A percentile compares a stretch with the other conserved stretches of the same genome.
Evolutionary conservation across 2,888 invertebrate species (phyloP).

Genomic region (Drosophila hamatofila): DNA sequence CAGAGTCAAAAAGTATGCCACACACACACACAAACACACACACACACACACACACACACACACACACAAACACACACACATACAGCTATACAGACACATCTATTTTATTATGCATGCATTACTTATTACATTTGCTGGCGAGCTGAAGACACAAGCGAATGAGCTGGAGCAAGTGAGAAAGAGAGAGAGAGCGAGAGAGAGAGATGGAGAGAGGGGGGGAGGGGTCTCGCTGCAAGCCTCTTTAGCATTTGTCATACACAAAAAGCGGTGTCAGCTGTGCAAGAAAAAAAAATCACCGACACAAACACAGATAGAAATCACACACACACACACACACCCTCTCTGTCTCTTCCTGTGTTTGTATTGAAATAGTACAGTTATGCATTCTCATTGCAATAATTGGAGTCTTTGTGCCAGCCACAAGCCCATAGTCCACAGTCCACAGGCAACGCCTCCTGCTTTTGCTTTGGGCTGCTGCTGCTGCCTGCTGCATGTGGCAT

Average conservation of each 20-base stretch:
- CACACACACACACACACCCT: not conserved
- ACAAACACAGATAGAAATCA: not conserved
- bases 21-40: conserved; percentile 15
- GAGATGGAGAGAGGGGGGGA: not conserved
- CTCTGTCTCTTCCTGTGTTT: conserved; percentile 9
- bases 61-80: conserved; percentile 4
- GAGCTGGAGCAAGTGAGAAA: not conserved
- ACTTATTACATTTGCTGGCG: conserved; percentile 59
- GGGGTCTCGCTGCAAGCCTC: conserved; percentile 34
- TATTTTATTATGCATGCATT: conserved; percentile 61
- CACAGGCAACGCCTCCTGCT: not conserved
- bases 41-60: conserved; percentile 9
- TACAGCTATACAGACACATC: conserved; percentile 13
- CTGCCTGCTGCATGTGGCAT: too few relatives aligned
- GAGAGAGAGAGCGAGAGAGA: not conserved
- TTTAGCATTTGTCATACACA: conserved; percentile 64
- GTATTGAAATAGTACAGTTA: conserved; percentile 51
- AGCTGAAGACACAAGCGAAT: conserved; percentile 12
- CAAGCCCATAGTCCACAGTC: conserved; percentile 3
- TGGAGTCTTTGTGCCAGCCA: conserved; percentile 41
- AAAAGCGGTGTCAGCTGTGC: conserved; percentile 59
- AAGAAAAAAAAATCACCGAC: conserved; percentile 41
- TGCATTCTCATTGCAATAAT: conserved; percentile 55
- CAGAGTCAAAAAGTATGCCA: conserved; percentile 55
- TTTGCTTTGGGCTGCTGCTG: not conserved